Evolutionary conservation across 2,797 vertebrate genomes (phyloP).

Genomic region (Echeneis naucrates): DNA sequence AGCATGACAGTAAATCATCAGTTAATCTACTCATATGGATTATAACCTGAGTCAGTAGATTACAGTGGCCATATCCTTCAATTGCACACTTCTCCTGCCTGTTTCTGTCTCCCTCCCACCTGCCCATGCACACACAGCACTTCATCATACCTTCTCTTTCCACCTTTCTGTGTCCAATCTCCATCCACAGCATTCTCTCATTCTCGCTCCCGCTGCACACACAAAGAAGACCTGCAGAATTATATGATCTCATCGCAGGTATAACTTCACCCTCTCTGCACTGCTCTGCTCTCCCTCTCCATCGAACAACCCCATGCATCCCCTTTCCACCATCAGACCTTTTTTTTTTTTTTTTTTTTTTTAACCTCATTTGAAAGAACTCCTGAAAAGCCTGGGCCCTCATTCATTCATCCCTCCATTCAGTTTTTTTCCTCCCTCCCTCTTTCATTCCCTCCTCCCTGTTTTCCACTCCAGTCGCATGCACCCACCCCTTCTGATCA

Average conservation of each 20-base stretch:
- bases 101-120: constrained; percentile 5
- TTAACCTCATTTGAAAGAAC: constrained; percentile 40
- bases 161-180: constrained; percentile 25
- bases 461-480: constrained; percentile 65
- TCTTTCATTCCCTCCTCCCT: constrained; percentile 57
- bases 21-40: constrained; percentile 62
- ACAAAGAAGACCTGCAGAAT: constrained; percentile 75
- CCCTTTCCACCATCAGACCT: constrained; percentile 10
- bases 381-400: constrained; percentile 45
- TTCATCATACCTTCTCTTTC: constrained; percentile 37
- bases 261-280: constrained; percentile 39
- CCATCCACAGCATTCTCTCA: constrained; percentile 31
- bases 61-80: constrained; percentile 47
- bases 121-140: constrained; percentile 7
- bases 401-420: constrained; percentile 81
- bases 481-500: constrained; percentile 68
- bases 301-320: constrained; percentile 8
- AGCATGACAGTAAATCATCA: constrained; percentile 49
- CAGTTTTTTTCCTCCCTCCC: constrained; percentile 56
- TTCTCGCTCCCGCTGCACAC: constrained; percentile 23
- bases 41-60: constrained; percentile 54
- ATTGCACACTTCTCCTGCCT: constrained; percentile 41
- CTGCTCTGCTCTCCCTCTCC: constrained; percentile 21
- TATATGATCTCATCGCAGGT: constrained; percentile 45
- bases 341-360: constrained; percentile 13